phyloP scores from a whole-genome alignment of 1,140 invertebrate species.

The Watersipora subatra region DNA sequence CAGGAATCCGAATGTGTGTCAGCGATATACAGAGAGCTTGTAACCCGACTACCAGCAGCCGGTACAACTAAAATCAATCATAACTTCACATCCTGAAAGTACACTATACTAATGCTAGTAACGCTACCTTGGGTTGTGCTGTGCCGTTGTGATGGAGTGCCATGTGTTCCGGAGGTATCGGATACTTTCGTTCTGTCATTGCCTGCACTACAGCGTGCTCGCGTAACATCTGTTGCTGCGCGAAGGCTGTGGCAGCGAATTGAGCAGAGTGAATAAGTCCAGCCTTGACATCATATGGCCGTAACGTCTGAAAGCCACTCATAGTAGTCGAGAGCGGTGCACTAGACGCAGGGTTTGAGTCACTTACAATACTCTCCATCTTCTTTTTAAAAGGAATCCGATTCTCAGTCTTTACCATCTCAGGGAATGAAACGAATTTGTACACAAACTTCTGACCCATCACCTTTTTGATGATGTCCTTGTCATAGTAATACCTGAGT shows the following conservation, averaged over 20 bases:
- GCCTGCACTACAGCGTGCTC: background rate
- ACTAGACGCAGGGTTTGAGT: conserved; percentile 9
- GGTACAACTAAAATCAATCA: too few relatives aligned
- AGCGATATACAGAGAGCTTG: too few relatives aligned
- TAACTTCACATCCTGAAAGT: too few relatives aligned
- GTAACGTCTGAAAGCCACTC: conserved; percentile 8
- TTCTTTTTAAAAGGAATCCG: conserved; percentile 46
- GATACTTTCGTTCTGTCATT: background rate
- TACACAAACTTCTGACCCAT: conserved; percentile 91
- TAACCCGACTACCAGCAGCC: too few relatives aligned
- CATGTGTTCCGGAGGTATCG: background rate
- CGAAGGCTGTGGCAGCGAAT: too few relatives aligned
- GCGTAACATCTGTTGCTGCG: background rate
- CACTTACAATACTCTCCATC: conserved; percentile 41
- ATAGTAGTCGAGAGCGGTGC: conserved; percentile 13
- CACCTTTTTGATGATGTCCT: conserved; percentile 92
- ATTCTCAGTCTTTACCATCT: conserved; percentile 47
- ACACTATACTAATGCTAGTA: too few relatives aligned
- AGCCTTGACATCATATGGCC: background rate
- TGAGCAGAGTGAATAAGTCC: background rate
- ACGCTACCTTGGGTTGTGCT: too few relatives aligned
- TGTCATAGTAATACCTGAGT: conserved; percentile 93
- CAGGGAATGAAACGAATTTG: conserved; percentile 70
- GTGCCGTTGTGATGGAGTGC: background rate
- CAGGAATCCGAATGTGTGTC: too few relatives aligned